Evolutionary conservation across 1,140 invertebrate genomes (phyloP), one percentile per base, ranked within the genome.

Genomic region (Pseudomyrmex flavicornis): DNA sequence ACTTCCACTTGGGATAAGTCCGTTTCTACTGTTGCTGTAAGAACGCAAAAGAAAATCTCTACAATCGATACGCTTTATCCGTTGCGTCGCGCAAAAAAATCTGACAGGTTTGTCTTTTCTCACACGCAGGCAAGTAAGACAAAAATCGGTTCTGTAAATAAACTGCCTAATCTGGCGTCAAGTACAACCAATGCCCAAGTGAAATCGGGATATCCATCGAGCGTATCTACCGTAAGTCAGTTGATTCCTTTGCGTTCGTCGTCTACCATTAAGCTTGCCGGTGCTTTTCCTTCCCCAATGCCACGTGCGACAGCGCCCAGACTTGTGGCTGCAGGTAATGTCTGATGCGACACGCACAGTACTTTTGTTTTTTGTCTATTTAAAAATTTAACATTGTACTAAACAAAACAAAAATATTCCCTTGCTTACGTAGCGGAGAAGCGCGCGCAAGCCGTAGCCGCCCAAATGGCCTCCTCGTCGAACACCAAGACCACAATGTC

Each of bases 401-500:
- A 44, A 58, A 35, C 4, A 35, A 35, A 35, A 35, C 4, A 35
- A 35, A 35, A 35, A 7, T 35, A 35, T 35, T 35, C 0, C 35
- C 35, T 5, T 1, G 9, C 26, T 0, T 48, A 13, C 88, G 13
- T 68, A 93, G 93, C 92, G 62, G 95, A 95, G 56, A 95, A 95
- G 89, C 90, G 94, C 76, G 92, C 93, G 12, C 92, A 93, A 61
- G 85, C 92, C 22, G 73, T 91, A 79, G 85, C 94, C 73, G 91
- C 95, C 66, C 92, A 95, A 85, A 82, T 95, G 86, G 88, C 95
- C 74, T 93, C 95, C 13, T 91, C 90, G 35, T 93, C 94, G 7
- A 95, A 93, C 82, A 95, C 95, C n/a, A 95, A 95, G 87, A 95
- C 95, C 63, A 96, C 95, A 26, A 96, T 95, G 95, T 95, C 95